Evolutionary conservation across 1,140 invertebrate species (phyloP).

Genomic region (Triops cancriformis): DNA sequence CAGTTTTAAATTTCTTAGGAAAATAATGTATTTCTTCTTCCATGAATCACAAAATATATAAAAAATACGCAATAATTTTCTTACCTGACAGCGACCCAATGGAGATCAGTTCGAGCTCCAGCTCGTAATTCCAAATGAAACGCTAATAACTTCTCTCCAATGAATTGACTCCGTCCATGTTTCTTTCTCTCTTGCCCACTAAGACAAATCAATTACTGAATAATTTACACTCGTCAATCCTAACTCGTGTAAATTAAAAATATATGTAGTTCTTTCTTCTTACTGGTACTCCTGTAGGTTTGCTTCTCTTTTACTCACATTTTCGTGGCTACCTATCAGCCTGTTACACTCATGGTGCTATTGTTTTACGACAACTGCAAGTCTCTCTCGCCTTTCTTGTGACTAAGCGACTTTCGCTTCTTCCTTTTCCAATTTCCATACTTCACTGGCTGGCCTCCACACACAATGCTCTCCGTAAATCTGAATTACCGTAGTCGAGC

Average conservation of each 20-base stretch:
- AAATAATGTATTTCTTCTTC: too few species aligned
- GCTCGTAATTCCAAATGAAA: too few species aligned
- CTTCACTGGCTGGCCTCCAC: neutral
- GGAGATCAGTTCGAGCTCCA: too few species aligned
- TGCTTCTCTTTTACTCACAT: neutral
- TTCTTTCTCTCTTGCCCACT: neutral
- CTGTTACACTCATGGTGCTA: neutral
- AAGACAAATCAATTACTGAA: neutral
- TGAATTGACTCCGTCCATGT: neutral
- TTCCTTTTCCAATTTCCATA: too few species aligned
- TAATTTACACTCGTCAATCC: neutral
- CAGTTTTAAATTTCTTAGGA: too few species aligned
- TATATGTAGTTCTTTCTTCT: neutral
- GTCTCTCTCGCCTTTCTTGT: neutral
- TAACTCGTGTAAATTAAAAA: neutral
- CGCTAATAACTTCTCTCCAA: neutral
- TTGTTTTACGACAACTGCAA: neutral
- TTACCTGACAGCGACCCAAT: too few species aligned
- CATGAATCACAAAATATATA: too few species aligned
- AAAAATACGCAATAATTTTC: too few species aligned
- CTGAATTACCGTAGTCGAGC: neutral
- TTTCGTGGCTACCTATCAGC: neutral
- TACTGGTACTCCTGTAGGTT: conserved; percentile 1
- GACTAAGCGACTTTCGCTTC: neutral
- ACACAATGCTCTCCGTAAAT: neutral